A percentile compares a stretch with the other conserved stretches of the same genome.
Conservation (phyloP, 2,113 vertebrate species). For the Antechinus flavipes region DNA sequence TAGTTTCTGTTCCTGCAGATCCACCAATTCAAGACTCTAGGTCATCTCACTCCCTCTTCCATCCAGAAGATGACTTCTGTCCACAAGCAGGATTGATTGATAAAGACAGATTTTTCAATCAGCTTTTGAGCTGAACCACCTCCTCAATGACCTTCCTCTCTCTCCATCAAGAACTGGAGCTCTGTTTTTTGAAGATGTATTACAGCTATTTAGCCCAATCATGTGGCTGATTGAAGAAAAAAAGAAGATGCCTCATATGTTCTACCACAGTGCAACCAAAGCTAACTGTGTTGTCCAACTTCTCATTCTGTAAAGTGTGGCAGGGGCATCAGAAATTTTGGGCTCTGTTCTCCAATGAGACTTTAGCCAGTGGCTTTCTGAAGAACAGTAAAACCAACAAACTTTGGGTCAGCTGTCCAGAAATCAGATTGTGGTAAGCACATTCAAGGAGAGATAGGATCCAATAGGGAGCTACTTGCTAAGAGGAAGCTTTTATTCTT, state of each 20-base stretch:
- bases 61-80: slow-evolving; percentile 69
- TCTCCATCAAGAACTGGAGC: slow-evolving; percentile 78
- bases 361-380: slow-evolving; percentile 68
- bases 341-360: slow-evolving; percentile 66
- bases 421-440: slow-evolving; percentile 71
- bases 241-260: slow-evolving; percentile 65
- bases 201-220: slow-evolving; percentile 70
- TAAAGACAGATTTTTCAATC: slow-evolving; percentile 78
- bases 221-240: slow-evolving; percentile 75
- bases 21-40: slow-evolving; percentile 74
- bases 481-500: slow-evolving; percentile 56
- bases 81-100: slow-evolving; percentile 64
- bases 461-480: slow-evolving; percentile 59
- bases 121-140: slow-evolving; percentile 71
- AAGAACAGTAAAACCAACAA: slow-evolving; percentile 72
- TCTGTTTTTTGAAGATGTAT: slow-evolving; percentile 75
- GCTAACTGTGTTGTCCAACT: slow-evolving; percentile 72
- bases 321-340: slow-evolving; percentile 75
- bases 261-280: slow-evolving; percentile 65
- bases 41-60: slow-evolving; percentile 72
- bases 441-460: slow-evolving; percentile 63
- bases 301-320: slow-evolving; percentile 78
- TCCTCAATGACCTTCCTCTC: slow-evolving; percentile 75
- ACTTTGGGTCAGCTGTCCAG: slow-evolving; percentile 74
- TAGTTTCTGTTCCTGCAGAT: slow-evolving; percentile 81